These are phyloP conservation scores for Mythimna albipuncta DNA, from an alignment of 2,888 invertebrate species.

Conservation along the genomic window DNA sequence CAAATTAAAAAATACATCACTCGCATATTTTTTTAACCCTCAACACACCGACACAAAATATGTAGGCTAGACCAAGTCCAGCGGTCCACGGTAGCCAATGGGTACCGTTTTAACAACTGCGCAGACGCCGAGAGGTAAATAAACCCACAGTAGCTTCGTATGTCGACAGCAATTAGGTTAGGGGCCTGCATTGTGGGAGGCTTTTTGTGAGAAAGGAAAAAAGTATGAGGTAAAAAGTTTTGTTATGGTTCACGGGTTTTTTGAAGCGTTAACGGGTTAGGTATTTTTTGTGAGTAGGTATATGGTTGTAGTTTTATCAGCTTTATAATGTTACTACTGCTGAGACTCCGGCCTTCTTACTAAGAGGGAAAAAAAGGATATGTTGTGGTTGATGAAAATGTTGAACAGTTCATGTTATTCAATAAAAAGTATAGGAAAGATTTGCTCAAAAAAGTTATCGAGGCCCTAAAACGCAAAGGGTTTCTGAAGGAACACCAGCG, in stretches of 20 bases:
- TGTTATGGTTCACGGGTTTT: slow-evolving; percentile 31
- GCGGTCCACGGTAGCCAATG: slow-evolving; percentile 63
- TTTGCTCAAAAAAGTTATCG: too few species aligned
- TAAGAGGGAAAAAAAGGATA: too few species aligned
- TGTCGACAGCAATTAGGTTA: slow-evolving; percentile 55
- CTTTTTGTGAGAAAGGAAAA: slow-evolving; percentile 30
- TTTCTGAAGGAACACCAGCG: too few species aligned
- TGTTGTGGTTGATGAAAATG: too few species aligned
- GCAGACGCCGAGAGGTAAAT: slow-evolving; percentile 64
- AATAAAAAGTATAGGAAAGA: too few species aligned
- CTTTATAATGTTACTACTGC: too few species aligned
- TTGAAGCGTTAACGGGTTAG: slow-evolving; percentile 12
- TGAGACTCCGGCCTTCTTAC: too few species aligned
- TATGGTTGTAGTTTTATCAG: too few species aligned
- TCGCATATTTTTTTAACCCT: slow-evolving; percentile 12
- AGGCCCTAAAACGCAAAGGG: too few species aligned
- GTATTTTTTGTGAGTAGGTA: slow-evolving; percentile 5
- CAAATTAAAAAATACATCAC: too few species aligned
- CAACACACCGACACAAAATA: slow-evolving; percentile 41
- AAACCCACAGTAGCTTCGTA: slow-evolving; percentile 60
- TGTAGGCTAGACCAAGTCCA: slow-evolving; percentile 61
- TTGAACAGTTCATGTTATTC: too few species aligned
- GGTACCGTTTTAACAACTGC: slow-evolving; percentile 70
- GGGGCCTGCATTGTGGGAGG: slow-evolving; percentile 27
- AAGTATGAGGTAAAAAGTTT: slow-evolving; percentile 16